Evolutionary conservation across 2,113 vertebrate species (phyloP), one percentile per base, ranked within the genome.

Genomic region (Verasper variegatus): DNA sequence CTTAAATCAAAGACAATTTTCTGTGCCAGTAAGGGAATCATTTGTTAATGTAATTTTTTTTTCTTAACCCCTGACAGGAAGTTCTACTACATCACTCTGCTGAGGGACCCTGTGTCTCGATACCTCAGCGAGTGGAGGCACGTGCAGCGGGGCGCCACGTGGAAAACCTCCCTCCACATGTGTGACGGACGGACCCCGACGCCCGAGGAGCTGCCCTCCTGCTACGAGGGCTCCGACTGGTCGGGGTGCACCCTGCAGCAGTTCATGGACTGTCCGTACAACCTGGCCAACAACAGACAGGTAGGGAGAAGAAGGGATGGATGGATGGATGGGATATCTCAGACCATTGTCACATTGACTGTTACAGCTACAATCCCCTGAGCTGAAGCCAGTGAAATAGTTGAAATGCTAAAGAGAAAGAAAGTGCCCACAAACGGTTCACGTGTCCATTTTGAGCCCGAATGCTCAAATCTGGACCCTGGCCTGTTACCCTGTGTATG

Each of bases 91-190:
- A 99, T 99, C 92, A 99, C 98, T 0, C 93, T 99, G 82, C 94
- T 99, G 88, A 95, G 98, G 45, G 98, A 99, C 94, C 98, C 98
- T 0, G 97, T 99, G 20, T 99, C 97, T 0, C 96, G 98, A 66
- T 99, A 99, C 94, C 96, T 99, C 85, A 99, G 98, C 1, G 98
- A 99, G 74, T 99, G 98, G 98, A 94, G 98, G 12, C 98, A 99
- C 0, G 98, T 99, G 23, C 98, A 99, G 61, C 95, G 98, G 1
- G 98, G 98, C 0, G 98, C 98, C 68, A 99, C 98, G 0, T 99
- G 98, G 98, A 99, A 99, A 91, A 98, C 97, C 0, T 99, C 98
- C 0, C 86, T 99, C 86, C 98, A 99, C 91, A 99, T 99, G 98
- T 99, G 98, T 12, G 98, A 99, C 0, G 98, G 98, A 59, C 96